Evolutionary conservation across 2,797 vertebrate species (phyloP).

Genomic region (Mico argentatus): DNA sequence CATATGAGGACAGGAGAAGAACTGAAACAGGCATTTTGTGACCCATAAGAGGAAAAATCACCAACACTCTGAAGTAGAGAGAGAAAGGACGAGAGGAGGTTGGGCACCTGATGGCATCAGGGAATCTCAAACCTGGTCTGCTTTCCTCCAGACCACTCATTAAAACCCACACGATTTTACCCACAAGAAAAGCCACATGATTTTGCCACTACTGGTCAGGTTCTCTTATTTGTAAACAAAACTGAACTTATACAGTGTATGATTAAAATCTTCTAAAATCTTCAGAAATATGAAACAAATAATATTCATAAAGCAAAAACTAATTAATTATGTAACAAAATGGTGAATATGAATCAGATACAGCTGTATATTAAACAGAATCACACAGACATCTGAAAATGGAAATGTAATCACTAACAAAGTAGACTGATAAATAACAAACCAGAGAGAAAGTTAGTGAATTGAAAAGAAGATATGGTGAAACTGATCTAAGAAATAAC

Average conservation of each 20-base stretch:
- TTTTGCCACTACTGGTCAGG: neutral
- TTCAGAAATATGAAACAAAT: neutral
- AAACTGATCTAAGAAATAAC: neutral
- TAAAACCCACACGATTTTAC: no score
- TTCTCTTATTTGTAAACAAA: neutral
- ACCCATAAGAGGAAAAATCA: neutral
- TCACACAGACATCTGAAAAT: neutral
- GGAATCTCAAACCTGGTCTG: neutral
- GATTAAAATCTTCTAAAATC: neutral
- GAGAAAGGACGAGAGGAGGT: neutral
- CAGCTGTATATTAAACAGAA: neutral
- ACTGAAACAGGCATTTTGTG: neutral
- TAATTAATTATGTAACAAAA: neutral
- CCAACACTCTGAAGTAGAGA: neutral
- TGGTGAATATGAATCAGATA: neutral
- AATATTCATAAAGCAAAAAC: neutral
- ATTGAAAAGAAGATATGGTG: neutral
- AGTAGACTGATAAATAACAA: neutral
- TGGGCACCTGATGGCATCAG: no score
- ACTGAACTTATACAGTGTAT: neutral
- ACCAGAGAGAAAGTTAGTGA: neutral
- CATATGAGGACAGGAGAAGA: neutral
- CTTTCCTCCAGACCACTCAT: neutral
- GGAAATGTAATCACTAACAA: neutral
- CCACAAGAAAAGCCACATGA: neutral